These are phyloP conservation scores for Ictalurus punctatus DNA, from an alignment of 2,113 vertebrate genomes.

Conservation along the genomic window DNA sequence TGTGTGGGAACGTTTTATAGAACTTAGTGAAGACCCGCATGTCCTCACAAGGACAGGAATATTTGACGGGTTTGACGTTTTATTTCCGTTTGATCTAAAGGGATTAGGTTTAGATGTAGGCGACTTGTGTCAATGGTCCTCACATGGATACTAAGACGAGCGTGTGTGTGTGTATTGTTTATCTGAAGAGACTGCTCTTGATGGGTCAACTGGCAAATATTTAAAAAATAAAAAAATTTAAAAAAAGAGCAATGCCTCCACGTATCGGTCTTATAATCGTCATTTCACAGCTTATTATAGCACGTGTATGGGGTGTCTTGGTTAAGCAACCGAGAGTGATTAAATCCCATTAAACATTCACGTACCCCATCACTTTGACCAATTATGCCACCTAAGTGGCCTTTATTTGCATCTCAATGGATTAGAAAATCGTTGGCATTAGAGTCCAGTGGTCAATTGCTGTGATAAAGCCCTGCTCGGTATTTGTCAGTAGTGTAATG, in stretches of 20 bases:
- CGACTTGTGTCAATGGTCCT: not conserved
- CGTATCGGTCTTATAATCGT: not conserved
- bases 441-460: conserved; percentile 58
- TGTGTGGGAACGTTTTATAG: not conserved
- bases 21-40: not conserved
- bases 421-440: conserved; percentile 55
- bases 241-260: not conserved
- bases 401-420: conserved; percentile 56
- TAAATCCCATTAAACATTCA: conserved; percentile 48
- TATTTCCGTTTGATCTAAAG: not conserved
- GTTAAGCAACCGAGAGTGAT: conserved; percentile 39
- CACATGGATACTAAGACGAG: not conserved
- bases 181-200: not conserved
- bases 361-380: conserved; percentile 46
- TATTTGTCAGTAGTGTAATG: conserved; percentile 57
- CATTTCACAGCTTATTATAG: conserved; percentile 33
- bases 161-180: not conserved
- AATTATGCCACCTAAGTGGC: conserved; percentile 52
- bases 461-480: conserved; percentile 48
- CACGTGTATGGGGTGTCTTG: conserved; percentile 5
- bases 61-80: not conserved
- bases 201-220: not conserved
- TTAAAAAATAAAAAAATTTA: too few species aligned
- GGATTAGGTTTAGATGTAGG: not conserved
- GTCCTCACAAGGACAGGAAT: not conserved